phyloP scores from a whole-genome alignment of 2,888 invertebrate genomes.

The Cheilosia urbana region DNA sequence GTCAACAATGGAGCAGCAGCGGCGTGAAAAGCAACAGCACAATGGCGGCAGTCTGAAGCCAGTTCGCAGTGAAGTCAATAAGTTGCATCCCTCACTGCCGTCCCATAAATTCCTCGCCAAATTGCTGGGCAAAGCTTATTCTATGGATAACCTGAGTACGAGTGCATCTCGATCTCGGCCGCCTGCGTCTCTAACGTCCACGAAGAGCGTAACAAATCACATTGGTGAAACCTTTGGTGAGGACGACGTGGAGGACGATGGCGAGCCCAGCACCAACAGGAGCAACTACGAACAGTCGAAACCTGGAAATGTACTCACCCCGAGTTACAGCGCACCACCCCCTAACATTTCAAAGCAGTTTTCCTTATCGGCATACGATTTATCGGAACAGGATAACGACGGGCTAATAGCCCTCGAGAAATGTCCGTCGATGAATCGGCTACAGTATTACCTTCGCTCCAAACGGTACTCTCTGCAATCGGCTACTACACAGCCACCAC shows the following conservation, averaged over 20 bases:
- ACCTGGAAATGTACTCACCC: constrained; percentile 16
- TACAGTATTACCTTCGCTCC: constrained; percentile 48
- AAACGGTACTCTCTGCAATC: constrained; percentile 47
- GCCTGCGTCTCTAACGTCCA: constrained; percentile 34
- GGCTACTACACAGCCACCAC: constrained; percentile 10
- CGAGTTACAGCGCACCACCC: constrained; percentile 72
- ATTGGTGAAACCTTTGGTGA: constrained; percentile 17
- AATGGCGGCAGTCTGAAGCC: constrained; percentile 38
- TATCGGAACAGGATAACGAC: constrained; percentile 80
- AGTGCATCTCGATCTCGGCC: constrained; percentile 55
- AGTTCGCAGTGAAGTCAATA: constrained; percentile 68
- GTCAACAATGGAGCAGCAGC: constrained; percentile 58
- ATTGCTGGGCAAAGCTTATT: constrained; percentile 84
- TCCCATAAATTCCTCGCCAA: constrained; percentile 85
- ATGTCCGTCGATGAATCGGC: constrained; percentile 51
- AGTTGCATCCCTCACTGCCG: constrained; percentile 77
- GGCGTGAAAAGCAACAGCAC: constrained; percentile 52
- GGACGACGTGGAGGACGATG: constrained; percentile 40
- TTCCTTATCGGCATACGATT: constrained; percentile 84
- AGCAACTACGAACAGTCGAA: constrained; percentile 48
- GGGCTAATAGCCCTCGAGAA: constrained; percentile 59
- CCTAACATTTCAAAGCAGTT: constrained; percentile 79
- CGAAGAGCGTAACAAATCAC: constrained; percentile 61
- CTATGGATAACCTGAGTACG: constrained; percentile 84
- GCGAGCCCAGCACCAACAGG: constrained; percentile 38